phyloP scores from a whole-genome alignment of 2,113 vertebrate species.

The Dicentrarchus labrax region DNA sequence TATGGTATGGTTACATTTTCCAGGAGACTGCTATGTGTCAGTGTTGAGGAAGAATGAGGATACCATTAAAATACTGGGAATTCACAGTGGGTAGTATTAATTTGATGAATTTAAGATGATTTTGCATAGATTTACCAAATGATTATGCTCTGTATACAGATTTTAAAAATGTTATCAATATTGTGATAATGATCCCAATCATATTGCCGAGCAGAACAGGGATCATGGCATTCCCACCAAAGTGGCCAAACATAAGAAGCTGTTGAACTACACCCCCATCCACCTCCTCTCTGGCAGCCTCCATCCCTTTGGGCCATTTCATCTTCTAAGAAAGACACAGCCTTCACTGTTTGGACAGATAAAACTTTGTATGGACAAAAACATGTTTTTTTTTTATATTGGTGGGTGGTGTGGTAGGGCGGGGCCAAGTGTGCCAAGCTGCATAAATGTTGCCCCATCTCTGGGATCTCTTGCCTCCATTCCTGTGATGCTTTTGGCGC shows the following conservation, averaged over 20 bases:
- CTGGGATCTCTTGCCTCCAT: constrained; percentile 70
- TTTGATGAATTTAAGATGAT: background rate
- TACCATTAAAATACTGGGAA: background rate
- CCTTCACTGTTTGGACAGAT: constrained; percentile 59
- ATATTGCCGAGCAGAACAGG: background rate
- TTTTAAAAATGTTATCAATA: background rate
- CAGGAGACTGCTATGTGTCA: background rate
- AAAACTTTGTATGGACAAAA: constrained; percentile 52
- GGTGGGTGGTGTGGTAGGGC: constrained; percentile 16
- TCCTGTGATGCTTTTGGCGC: constrained; percentile 74
- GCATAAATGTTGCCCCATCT: constrained; percentile 68
- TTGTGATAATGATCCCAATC: background rate
- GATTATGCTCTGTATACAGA: background rate
- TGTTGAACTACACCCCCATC: constrained; percentile 16
- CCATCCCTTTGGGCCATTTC: constrained; percentile 47
- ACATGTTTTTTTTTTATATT: constrained; percentile 27
- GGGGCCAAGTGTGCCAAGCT: constrained; percentile 17
- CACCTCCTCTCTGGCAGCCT: constrained; percentile 17
- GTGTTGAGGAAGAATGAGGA: background rate
- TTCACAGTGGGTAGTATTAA: background rate
- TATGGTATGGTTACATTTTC: no score
- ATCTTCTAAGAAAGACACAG: constrained; percentile 56
- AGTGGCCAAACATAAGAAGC: constrained; percentile 22
- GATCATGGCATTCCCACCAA: background rate
- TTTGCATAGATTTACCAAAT: background rate